These are phyloP conservation scores for Lepeophtheirus salmonis DNA, from an alignment of 1,140 invertebrate genomes.

Conservation along the genomic window DNA sequence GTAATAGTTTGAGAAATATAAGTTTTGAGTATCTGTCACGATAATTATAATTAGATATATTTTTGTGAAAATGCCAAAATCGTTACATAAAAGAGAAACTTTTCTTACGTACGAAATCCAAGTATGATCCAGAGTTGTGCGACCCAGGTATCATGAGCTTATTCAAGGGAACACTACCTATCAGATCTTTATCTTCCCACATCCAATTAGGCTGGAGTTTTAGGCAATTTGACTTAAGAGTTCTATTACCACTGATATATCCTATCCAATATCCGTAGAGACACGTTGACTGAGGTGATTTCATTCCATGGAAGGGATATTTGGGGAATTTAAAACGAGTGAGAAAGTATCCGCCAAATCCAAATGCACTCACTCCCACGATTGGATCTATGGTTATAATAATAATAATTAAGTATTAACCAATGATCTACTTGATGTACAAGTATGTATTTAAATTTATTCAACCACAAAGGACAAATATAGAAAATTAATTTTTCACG, in stretches of 20 bases:
- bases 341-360: background rate
- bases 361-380: background rate
- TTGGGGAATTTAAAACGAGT: slow-evolving; percentile 2
- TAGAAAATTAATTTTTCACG: background rate
- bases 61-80: too few relatives aligned
- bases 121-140: slow-evolving; percentile 44
- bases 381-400: background rate
- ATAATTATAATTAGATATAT: too few relatives aligned
- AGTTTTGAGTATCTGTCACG: too few relatives aligned
- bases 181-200: slow-evolving; percentile 27
- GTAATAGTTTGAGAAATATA: background rate
- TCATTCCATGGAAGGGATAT: background rate
- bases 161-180: slow-evolving; percentile 35
- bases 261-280: slow-evolving; percentile 9
- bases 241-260: slow-evolving; percentile 9
- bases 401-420: background rate
- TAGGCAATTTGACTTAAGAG: slow-evolving; percentile 8
- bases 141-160: slow-evolving; percentile 44
- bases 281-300: background rate
- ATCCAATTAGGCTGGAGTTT: slow-evolving; percentile 10
- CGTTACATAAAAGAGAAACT: too few relatives aligned
- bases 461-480: background rate
- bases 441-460: background rate
- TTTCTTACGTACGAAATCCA: slow-evolving; percentile 24
- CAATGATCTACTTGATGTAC: background rate